These are phyloP conservation scores for Arenaria interpres DNA, from an alignment of 2,113 vertebrate species.

Conservation along the genomic window DNA sequence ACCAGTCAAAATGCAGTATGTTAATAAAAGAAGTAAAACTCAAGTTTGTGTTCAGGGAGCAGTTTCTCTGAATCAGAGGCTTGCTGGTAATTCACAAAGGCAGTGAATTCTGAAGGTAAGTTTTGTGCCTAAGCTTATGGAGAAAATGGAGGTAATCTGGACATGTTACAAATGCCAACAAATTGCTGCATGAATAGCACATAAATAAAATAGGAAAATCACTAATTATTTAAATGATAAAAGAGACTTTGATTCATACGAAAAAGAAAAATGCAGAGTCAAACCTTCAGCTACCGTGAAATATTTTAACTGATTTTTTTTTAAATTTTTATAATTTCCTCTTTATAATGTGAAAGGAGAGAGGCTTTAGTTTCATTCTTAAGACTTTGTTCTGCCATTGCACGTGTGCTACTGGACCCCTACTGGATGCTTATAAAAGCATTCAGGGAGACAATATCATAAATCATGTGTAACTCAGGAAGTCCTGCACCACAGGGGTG, in stretches of 20 bases:
- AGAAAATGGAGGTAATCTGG: background rate
- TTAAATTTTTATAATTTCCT: background rate
- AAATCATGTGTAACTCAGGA: background rate
- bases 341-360: background rate
- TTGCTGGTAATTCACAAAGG: background rate
- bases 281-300: background rate
- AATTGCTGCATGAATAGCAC: background rate
- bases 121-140: background rate
- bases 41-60: background rate
- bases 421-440: background rate
- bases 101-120: background rate
- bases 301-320: background rate
- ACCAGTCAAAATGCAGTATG: background rate
- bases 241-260: background rate
- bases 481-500: background rate
- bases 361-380: background rate
- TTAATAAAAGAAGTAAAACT: background rate
- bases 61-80: background rate
- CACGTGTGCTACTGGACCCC: background rate
- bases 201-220: background rate
- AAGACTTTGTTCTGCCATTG: background rate
- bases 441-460: background rate
- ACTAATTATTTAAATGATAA: background rate
- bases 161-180: background rate
- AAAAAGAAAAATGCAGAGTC: background rate